Conservation (phyloP, 2,113 vertebrate species). For the Gobius niger region DNA sequence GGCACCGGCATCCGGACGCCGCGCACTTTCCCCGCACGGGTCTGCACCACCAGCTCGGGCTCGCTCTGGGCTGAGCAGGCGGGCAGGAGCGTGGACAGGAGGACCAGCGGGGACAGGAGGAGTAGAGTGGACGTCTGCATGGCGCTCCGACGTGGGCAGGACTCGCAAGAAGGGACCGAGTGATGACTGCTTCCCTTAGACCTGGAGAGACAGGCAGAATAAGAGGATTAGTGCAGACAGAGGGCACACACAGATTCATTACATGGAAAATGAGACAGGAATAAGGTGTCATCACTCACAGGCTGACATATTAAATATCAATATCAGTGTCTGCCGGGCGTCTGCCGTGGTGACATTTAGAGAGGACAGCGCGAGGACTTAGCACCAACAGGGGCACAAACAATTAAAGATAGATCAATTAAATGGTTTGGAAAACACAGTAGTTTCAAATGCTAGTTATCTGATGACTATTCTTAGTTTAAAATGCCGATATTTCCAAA, state of each 20-base stretch:
- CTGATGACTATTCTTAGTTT: too few relatives aligned
- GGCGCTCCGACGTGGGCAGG: conserved; percentile 29
- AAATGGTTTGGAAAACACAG: background rate
- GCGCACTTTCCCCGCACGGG: conserved; percentile 74
- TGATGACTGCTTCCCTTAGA: conserved; percentile 53
- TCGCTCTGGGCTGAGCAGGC: conserved; percentile 68
- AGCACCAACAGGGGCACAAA: background rate
- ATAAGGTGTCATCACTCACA: conserved; percentile 9
- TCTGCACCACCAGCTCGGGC: conserved; percentile 75
- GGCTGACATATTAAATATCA: conserved; percentile 8
- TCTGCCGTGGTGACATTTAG: conserved; percentile 7
- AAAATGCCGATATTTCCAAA: too few relatives aligned
- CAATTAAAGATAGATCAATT: background rate
- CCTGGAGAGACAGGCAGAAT: conserved; percentile 40
- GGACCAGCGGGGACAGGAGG: conserved; percentile 47
- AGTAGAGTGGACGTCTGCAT: conserved; percentile 59
- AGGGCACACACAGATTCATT: conserved; percentile 9
- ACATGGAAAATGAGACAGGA: conserved; percentile 11
- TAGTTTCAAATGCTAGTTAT: too few relatives aligned
- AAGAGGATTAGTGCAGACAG: conserved; percentile 8
- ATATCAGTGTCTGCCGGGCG: conserved; percentile 10
- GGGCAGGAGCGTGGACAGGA: conserved; percentile 50
- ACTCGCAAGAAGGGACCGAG: conserved; percentile 26
- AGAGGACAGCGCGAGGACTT: background rate
- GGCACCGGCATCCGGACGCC: conserved; percentile 75